Base-by-base conservation (phyloP, 2,113 vertebrate genomes). In the Puntigrus tetrazona region DNA sequence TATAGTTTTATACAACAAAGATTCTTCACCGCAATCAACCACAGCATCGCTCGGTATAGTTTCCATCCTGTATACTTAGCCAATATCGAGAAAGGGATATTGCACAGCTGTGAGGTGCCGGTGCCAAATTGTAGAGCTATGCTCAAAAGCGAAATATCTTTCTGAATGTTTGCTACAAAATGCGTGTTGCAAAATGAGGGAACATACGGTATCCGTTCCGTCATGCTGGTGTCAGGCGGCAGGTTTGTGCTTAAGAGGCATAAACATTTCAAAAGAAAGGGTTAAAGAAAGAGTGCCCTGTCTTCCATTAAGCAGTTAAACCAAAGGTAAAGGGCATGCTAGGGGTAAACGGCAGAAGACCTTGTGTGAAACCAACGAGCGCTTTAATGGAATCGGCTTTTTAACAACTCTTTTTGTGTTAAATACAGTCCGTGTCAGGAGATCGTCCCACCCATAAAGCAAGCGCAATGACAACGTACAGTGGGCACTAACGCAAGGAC, bases 401-500 rank as follows among this genome's bases (percentile, higher is more conserved):
- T 97, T 97, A 97, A 97, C 96, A 97, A 96, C 96, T 97, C 95
- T 96, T 96, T 96, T 96, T 96, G 95, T 92, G 95, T 98, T 98
- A 97, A 99, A 98, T 97, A 97, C 96, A 98, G 96, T 96, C 95
- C 89, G 90, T 97, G 97, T 97, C 97, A 97, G 95, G 96, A 96
- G 96, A 98, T 96, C 94, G 95, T 96, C 95, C 95, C 94, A 94
- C 95, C 96, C 97, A 96, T 99, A 99, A 98, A 99, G 96, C 96
- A 88, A 96, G 95, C 94, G 93, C 95, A 96, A 96, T 96, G 98
- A 98, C 97, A 97, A 98, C 94, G 96, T 97, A 97, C 97, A 97
- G 97, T 97, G 83, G 97, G 96, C 96, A 95, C 97, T 96, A 98
- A 98, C 96, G 97, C 97, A 99, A 97, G 97, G 97, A 99, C 97